These are phyloP conservation scores for Cataglyphis rosenhaueri DNA, from an alignment of 2,888 invertebrate species.

Conservation along the genomic window DNA sequence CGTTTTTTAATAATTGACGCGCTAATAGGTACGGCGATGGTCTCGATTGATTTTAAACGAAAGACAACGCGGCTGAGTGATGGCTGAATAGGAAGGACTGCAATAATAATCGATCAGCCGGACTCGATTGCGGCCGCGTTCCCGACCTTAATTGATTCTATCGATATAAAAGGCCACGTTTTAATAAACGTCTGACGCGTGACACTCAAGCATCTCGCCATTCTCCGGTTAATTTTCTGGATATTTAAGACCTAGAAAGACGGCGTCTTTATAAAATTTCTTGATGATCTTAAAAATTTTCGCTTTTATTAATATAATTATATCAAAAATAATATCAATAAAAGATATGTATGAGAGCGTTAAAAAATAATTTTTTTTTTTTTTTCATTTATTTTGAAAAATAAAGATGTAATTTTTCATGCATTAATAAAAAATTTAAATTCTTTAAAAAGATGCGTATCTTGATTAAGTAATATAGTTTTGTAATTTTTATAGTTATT, in stretches of 20 bases:
- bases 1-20: constrained; percentile 53
- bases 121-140: constrained; percentile 14
- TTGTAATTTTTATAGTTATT: too few species aligned
- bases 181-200: constrained; percentile 44
- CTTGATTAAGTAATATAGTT: background rate
- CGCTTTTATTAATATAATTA: background rate
- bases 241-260: background rate
- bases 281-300: constrained; percentile 3
- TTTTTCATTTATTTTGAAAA: background rate
- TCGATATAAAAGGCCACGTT: constrained; percentile 41
- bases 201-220: background rate
- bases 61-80: constrained; percentile 24
- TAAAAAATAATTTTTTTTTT: background rate
- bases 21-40: constrained; percentile 34
- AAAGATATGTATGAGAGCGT: background rate
- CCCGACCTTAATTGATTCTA: constrained; percentile 42
- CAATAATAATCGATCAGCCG: constrained; percentile 46
- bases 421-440: background rate
- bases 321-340: too few species aligned
- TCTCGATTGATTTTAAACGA: constrained; percentile 48
- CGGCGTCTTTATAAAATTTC: constrained; percentile 38
- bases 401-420: background rate
- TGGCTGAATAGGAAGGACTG: constrained; percentile 12
- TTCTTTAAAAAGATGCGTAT: background rate
- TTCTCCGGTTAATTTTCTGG: constrained; percentile 28